A percentile compares a stretch with the other conserved stretches of the same genome.
Evolutionary conservation across 2,113 vertebrate species (phyloP).

Genomic region (Tetrax tetrax): DNA sequence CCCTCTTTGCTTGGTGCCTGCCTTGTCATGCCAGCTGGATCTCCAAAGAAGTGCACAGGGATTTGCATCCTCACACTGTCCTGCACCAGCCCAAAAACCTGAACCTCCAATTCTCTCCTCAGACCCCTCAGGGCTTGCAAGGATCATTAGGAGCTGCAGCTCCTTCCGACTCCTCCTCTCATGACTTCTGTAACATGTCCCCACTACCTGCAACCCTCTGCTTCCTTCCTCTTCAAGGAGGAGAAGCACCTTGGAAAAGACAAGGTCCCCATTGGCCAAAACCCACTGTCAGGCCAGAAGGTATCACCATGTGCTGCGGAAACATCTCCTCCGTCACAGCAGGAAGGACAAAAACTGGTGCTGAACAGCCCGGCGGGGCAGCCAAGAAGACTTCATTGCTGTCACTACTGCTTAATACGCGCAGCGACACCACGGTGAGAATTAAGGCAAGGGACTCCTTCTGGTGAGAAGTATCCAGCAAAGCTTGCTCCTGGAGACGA

Average conservation of each 20-base stretch:
- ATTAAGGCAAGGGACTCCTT: background rate
- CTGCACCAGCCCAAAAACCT: background rate
- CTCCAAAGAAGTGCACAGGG: too few relatives aligned
- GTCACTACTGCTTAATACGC: background rate
- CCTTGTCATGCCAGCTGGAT: background rate
- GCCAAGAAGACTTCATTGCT: background rate
- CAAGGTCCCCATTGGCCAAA: background rate
- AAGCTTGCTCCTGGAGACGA: background rate
- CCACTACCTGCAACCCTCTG: background rate
- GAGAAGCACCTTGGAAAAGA: background rate
- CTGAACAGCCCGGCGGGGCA: rapidly evolving
- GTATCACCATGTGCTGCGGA: rapidly evolving
- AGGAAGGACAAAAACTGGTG: background rate
- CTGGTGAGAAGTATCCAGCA: background rate
- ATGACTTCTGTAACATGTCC: background rate
- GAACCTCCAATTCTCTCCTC: background rate
- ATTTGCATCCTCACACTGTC: background rate
- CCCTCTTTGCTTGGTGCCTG: background rate
- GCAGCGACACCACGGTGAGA: background rate
- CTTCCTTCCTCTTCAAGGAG: background rate
- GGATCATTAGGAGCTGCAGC: background rate
- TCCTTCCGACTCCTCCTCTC: background rate
- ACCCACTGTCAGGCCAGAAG: background rate
- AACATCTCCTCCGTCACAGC: background rate
- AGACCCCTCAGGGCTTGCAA: too few relatives aligned